Evolutionary conservation across 2,797 vertebrate species (phyloP).

Genomic region (Chlorospingus semifuscus): DNA sequence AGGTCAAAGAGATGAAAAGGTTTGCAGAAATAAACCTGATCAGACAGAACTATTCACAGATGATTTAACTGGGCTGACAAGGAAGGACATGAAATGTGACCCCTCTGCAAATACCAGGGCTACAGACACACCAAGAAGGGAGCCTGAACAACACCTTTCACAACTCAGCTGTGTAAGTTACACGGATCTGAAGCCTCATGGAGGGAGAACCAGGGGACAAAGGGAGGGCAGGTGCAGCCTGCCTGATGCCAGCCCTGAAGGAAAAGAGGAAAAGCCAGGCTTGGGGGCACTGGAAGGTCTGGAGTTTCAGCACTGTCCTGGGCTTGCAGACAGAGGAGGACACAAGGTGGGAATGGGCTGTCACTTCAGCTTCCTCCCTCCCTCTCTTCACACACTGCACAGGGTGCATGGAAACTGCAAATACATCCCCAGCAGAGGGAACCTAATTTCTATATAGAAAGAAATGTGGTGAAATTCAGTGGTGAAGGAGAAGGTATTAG

Average conservation of each 20-base stretch:
- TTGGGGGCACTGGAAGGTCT: background rate
- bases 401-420: background rate
- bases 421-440: background rate
- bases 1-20: background rate
- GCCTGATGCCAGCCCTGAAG: background rate
- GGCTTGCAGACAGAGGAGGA: background rate
- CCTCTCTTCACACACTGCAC: background rate
- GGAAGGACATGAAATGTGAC: background rate
- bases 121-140: background rate
- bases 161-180: background rate
- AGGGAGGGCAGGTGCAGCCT: background rate
- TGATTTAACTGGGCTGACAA: background rate
- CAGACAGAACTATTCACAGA: background rate
- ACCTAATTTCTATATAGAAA: background rate
- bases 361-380: rapidly evolving
- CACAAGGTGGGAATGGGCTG: background rate
- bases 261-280: background rate
- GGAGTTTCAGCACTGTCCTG: background rate
- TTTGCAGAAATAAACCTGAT: background rate
- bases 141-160: background rate
- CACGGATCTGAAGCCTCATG: rapidly evolving
- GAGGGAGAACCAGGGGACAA: background rate
- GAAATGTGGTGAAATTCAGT: background rate
- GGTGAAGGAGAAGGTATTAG: background rate
- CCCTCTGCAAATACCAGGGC: background rate